Evolutionary conservation across 2,888 invertebrate species (phyloP).

Genomic region (Perizoma affinitatum): DNA sequence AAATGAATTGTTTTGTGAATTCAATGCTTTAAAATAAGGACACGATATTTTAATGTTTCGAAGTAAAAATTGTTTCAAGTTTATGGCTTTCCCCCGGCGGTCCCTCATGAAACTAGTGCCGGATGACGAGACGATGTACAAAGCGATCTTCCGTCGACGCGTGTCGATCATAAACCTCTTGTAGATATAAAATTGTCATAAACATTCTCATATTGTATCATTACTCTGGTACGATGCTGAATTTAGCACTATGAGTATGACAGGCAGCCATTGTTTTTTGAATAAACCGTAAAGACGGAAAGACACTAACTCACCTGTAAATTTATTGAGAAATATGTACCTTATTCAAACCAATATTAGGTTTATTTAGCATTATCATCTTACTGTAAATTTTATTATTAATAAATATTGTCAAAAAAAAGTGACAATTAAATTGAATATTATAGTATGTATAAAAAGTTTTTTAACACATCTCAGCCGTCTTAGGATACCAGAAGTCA

Average conservation of each 20-base stretch:
- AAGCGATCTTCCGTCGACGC: slow-evolving; percentile 22
- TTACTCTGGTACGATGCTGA: slow-evolving; percentile 1
- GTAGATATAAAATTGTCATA: slow-evolving; percentile 31
- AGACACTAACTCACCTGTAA: too few relatives aligned
- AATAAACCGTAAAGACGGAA: slow-evolving; percentile 4
- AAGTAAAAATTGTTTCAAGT: not conserved
- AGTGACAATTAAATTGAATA: too few relatives aligned
- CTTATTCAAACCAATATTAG: too few relatives aligned
- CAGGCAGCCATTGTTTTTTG: slow-evolving; percentile 9
- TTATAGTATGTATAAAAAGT: too few relatives aligned
- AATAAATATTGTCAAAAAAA: too few relatives aligned
- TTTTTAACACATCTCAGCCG: too few relatives aligned
- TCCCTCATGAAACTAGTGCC: slow-evolving; percentile 25
- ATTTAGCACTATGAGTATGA: slow-evolving; percentile 14
- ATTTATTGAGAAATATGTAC: too few relatives aligned
- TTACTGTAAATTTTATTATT: too few relatives aligned
- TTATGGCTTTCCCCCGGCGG: not conserved
- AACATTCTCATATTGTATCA: slow-evolving; percentile 33
- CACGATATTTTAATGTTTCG: not conserved
- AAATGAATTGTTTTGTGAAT: too few relatives aligned
- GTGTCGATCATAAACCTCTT: slow-evolving; percentile 29
- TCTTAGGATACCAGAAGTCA: too few relatives aligned
- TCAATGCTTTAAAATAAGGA: too few relatives aligned
- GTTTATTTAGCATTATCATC: too few relatives aligned
- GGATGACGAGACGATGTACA: slow-evolving; percentile 27